phyloP scores from a whole-genome alignment of 2,113 vertebrate species.

The Rhagologus leucostigma region DNA sequence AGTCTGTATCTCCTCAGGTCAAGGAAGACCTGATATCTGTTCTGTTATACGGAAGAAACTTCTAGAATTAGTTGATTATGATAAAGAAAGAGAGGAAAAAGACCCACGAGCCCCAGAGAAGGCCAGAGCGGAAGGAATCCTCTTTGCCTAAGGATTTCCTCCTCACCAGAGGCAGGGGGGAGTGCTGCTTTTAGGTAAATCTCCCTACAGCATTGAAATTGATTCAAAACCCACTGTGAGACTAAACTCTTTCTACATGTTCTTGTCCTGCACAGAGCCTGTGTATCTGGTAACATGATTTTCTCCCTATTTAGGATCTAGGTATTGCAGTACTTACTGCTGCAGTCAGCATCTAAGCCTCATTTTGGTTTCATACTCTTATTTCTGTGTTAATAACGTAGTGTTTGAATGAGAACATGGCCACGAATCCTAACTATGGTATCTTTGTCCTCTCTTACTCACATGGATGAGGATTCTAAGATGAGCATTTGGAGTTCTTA shows the following conservation, averaged over 20 bases:
- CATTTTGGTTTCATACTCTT: neutral
- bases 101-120: neutral
- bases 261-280: neutral
- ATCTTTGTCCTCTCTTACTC: neutral
- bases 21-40: neutral
- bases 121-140: neutral
- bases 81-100: neutral
- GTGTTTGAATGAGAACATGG: neutral
- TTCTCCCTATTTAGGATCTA: neutral
- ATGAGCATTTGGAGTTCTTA: neutral
- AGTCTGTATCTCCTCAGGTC: neutral
- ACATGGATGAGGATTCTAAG: neutral
- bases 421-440: neutral
- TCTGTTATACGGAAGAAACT: neutral
- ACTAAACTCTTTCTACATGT: neutral
- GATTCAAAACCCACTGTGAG: neutral
- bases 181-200: neutral
- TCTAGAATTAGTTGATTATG: neutral
- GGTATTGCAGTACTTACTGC: neutral
- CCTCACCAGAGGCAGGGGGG: neutral
- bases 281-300: neutral
- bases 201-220: neutral
- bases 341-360: neutral
- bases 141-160: neutral
- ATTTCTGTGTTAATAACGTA: neutral